These are phyloP conservation scores for Vireo altiloquus DNA, from an alignment of 2,113 vertebrate genomes.

Conservation along the genomic window DNA sequence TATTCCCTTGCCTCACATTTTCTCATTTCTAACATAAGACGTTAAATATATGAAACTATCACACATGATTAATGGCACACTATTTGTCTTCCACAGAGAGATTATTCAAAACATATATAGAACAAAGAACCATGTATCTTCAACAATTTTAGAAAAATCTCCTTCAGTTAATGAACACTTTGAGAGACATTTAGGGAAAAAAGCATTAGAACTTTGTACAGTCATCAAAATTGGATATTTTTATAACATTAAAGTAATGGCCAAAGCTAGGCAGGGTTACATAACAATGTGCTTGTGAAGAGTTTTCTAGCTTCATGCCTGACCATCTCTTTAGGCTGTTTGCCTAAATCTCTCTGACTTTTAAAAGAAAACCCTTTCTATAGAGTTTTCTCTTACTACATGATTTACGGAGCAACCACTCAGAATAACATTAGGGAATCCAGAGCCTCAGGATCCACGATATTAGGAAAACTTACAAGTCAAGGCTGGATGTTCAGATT, in stretches of 20 bases:
- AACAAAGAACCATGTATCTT: background rate
- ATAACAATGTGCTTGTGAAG: background rate
- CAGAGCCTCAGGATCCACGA: background rate
- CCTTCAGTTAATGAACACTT: background rate
- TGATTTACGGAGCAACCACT: background rate
- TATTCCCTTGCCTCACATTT: background rate
- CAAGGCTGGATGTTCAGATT: background rate
- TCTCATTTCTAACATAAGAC: background rate
- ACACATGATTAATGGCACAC: background rate
- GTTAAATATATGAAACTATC: background rate
- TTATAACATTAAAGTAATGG: background rate
- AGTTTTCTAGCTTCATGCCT: background rate
- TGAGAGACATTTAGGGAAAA: background rate
- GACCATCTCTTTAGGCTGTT: background rate
- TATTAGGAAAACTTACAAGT: background rate
- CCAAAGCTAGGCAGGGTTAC: background rate
- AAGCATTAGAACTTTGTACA: background rate
- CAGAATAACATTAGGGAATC: background rate
- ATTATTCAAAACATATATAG: background rate
- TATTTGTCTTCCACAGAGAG: background rate
- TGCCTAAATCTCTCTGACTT: background rate
- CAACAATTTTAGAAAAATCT: background rate
- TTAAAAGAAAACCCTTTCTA: background rate
- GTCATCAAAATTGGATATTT: background rate
- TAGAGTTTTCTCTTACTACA: background rate